phyloP scores from a whole-genome alignment of 2,888 invertebrate species.

The Eucera pruinosa region DNA sequence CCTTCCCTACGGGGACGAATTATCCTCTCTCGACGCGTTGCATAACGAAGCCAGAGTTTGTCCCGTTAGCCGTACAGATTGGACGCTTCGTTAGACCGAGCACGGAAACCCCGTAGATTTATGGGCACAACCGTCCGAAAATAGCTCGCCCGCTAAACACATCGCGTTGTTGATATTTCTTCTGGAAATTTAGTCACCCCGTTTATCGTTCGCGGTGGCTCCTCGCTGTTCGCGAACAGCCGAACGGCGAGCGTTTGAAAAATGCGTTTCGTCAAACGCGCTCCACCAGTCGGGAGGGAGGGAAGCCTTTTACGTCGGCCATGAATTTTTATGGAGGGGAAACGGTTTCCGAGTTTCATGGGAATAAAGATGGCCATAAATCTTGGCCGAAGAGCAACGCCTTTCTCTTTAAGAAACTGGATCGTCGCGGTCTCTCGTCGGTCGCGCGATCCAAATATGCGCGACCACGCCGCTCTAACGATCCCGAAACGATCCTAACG shows the following conservation, averaged over 20 bases:
- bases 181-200: not conserved
- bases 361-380: slow-evolving; percentile 50
- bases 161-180: not conserved
- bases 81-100: slow-evolving; percentile 49
- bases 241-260: not conserved
- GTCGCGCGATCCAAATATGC: not conserved
- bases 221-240: not conserved
- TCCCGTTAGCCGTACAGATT: slow-evolving; percentile 62
- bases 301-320: slow-evolving; percentile 49
- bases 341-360: slow-evolving; percentile 44
- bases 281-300: slow-evolving; percentile 44
- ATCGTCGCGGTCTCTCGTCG: slow-evolving; percentile 6
- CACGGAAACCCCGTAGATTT: not conserved
- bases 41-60: slow-evolving; percentile 69
- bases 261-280: slow-evolving; percentile 46
- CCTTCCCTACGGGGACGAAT: slow-evolving; percentile 71
- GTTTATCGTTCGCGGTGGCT: too few relatives aligned
- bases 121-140: slow-evolving; percentile 9
- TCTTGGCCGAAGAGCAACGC: slow-evolving; percentile 31
- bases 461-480: not conserved
- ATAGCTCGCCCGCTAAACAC: slow-evolving; percentile 6
- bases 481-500: not conserved
- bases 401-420: slow-evolving; percentile 43
- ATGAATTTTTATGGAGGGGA: slow-evolving; percentile 71
- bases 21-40: slow-evolving; percentile 74